Evolutionary conservation across 2,888 invertebrate genomes (phyloP).

Genomic region (Sicus ferrugineus): DNA sequence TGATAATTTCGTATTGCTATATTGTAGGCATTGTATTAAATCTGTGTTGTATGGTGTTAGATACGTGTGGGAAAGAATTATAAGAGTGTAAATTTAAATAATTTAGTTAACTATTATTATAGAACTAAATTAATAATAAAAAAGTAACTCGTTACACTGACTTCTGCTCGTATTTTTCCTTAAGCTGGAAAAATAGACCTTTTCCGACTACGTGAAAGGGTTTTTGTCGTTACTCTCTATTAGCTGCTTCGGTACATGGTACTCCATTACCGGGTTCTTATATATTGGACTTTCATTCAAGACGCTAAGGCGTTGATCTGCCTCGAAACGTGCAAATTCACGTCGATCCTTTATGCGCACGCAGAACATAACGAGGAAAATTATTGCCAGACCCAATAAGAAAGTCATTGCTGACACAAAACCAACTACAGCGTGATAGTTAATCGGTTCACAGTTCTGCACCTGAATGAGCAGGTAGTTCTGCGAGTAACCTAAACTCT

Average conservation of each 20-base stretch:
- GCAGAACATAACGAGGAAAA: conserved; percentile 64
- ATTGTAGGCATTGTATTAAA: too few relatives aligned
- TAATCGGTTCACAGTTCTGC: conserved; percentile 49
- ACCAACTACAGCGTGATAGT: conserved; percentile 49
- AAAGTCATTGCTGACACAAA: conserved; percentile 66
- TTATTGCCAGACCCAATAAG: conserved; percentile 65
- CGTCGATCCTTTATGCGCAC: conserved; percentile 67
- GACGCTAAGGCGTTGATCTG: conserved; percentile 52
- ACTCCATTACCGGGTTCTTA: conserved; percentile 69
- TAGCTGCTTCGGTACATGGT: conserved; percentile 66
- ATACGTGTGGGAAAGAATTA: too few relatives aligned
- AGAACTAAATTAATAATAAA: too few relatives aligned
- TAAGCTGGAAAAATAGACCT: too few relatives aligned
- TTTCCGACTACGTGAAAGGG: not conserved
- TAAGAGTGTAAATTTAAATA: too few relatives aligned
- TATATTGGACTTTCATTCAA: conserved; percentile 69
- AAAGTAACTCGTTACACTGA: too few relatives aligned
- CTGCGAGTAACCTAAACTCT: conserved; percentile 44
- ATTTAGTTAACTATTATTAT: too few relatives aligned
- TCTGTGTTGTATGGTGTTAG: too few relatives aligned
- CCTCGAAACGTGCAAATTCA: conserved; percentile 68
- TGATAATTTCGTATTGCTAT: too few relatives aligned
- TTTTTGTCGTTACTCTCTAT: conserved; percentile 32
- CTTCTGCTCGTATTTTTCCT: too few relatives aligned
- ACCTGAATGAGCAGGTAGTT: conserved; percentile 54